Percentiles rank a stretch among this genome's conserved stretches.
Conservation (phyloP, 2,113 vertebrate species). For the Mellivora capensis region DNA sequence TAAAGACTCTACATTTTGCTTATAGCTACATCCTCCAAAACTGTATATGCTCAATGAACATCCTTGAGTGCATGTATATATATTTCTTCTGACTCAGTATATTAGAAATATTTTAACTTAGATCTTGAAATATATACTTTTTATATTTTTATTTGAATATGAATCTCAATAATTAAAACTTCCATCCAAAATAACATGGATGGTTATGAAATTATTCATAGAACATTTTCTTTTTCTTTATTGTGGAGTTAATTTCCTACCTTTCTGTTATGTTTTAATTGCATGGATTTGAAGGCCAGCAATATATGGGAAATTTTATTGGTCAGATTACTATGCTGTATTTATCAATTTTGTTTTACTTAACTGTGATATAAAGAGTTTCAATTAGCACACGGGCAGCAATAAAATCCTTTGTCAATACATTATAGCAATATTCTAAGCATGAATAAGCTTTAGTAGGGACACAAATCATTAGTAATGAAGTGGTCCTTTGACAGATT, state of each 20-base stretch:
- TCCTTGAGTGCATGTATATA: not conserved
- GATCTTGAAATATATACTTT: not conserved
- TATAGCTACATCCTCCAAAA: not conserved
- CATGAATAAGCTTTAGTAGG: slow-evolving; percentile 58
- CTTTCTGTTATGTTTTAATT: not conserved
- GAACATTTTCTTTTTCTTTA: not conserved
- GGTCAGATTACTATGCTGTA: slow-evolving; percentile 3
- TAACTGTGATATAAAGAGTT: slow-evolving; percentile 69
- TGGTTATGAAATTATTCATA: not conserved
- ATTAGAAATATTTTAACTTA: slow-evolving; percentile 15
- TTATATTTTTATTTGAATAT: not conserved
- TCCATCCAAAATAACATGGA: not conserved
- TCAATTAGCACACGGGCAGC: slow-evolving; percentile 67
- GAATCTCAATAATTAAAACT: not conserved
- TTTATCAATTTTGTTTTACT: slow-evolving; percentile 62
- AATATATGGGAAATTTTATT: slow-evolving; percentile 30
- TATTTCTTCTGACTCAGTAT: not conserved
- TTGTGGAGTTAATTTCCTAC: not conserved
- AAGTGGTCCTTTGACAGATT: slow-evolving; percentile 61
- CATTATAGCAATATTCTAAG: slow-evolving; percentile 69
- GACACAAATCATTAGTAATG: slow-evolving; percentile 71
- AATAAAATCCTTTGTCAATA: slow-evolving; percentile 70
- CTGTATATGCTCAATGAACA: not conserved
- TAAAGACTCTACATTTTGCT: not conserved
- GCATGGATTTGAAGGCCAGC: not conserved